Base-by-base conservation (phyloP, 2,888 invertebrate genomes). In the Pegoplata infirma region DNA sequence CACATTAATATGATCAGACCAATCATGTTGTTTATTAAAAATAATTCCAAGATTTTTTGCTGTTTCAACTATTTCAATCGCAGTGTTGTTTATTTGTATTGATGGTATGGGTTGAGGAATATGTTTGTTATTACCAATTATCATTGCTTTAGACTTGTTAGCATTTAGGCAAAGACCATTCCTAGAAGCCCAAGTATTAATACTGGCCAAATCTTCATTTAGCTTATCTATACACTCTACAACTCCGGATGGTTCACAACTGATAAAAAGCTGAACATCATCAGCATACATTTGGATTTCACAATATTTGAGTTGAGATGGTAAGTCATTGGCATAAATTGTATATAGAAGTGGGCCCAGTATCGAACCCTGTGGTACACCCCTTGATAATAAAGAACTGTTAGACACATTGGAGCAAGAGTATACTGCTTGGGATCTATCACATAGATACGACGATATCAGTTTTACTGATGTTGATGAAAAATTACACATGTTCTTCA, bases 281-380 rank as follows among this genome's bases (percentile, higher is more conserved):
- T 47, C 47, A 47, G 47, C 19, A 47, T 47, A 47, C 47, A 47
- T 47, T 14, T 47, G 47, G 12, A 47, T 47, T 10, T 47, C 17
- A 17, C 17, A 47, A 47, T 47, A 7, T 7, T 47, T 47, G 8
- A 47, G 2, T 7, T 47, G 16, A 8, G 17, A 17, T 7, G 17
- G 47, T 17, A 47, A 7, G 2, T 21, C 17, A 47, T 47, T 47
- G 2, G 17, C 17, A 7, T 47, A 47, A n/a, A n/a, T n/a, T n/a
- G n/a, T n/a, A n/a, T n/a, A n/a, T n/a, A n/a, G n/a, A n/a, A n/a
- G n/a, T n/a, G n/a, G n/a, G n/a, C n/a, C n/a, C n/a, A n/a, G n/a
- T n/a, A n/a, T n/a, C n/a, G n/a, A n/a, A n/a, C n/a, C n/a, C n/a
- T n/a, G n/a, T n/a, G n/a, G n/a, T n/a, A n/a, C n/a, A n/a, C n/a